Conservation (phyloP, 2,113 vertebrate species). For the Labeo catla region DNA sequence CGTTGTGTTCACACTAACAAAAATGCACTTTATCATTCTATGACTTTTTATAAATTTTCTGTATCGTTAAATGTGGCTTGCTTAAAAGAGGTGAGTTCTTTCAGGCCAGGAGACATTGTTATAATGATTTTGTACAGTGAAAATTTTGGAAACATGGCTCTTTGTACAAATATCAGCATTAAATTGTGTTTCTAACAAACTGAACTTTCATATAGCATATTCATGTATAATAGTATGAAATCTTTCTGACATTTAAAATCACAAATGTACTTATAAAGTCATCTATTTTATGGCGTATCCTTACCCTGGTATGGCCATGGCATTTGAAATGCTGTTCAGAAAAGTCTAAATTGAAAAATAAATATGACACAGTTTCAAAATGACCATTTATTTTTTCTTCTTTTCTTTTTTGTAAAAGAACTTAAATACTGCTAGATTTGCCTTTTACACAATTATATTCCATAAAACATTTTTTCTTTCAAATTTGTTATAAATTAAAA, state of each 20-base stretch:
- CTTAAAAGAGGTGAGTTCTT: background rate
- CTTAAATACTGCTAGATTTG: constrained; percentile 72
- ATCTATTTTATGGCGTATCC: background rate
- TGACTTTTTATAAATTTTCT: background rate
- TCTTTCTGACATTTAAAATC: background rate
- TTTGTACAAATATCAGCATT: background rate
- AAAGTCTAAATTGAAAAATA: background rate
- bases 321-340: background rate
- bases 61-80: background rate
- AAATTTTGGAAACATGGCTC: background rate
- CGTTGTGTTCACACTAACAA: background rate
- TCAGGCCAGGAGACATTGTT: background rate
- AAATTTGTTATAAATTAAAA: constrained; percentile 73
- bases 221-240: no score
- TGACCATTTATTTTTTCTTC: constrained; percentile 60
- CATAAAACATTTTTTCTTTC: constrained; percentile 66
- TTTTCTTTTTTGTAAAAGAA: constrained; percentile 76
- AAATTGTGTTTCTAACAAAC: background rate
- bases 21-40: background rate
- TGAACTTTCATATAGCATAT: background rate
- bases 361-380: constrained; percentile 51
- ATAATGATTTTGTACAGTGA: background rate
- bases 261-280: background rate
- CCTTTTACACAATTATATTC: constrained; percentile 72
- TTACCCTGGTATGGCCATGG: background rate